Conservation (phyloP, 2,113 vertebrate genomes). For the Semnornis frantzii region DNA sequence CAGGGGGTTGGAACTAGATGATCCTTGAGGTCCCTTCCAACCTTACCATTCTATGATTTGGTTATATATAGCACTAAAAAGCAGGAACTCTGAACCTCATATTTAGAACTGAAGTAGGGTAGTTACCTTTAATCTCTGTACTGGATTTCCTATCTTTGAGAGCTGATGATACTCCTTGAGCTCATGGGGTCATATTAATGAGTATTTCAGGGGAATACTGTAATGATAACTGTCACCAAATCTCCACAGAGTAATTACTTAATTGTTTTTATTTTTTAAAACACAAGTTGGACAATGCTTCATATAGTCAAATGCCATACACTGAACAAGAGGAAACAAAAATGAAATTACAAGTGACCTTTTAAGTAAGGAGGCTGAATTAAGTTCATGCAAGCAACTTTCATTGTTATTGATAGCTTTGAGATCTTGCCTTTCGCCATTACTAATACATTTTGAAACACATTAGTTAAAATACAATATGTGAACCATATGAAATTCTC, state of each 20-base stretch:
- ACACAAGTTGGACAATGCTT: background rate
- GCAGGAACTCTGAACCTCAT: too few relatives aligned
- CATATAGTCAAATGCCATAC: background rate
- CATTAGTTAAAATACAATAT: background rate
- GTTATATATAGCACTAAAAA: too few relatives aligned
- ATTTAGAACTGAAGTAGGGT: too few relatives aligned
- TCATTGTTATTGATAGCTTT: background rate
- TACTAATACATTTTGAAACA: background rate
- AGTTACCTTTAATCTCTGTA: too few relatives aligned
- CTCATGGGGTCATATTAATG: background rate
- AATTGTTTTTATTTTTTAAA: background rate
- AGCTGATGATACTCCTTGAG: background rate
- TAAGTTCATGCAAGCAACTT: background rate
- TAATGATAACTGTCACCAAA: background rate
- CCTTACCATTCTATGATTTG: too few relatives aligned
- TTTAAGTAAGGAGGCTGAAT: background rate
- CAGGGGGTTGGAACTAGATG: too few relatives aligned
- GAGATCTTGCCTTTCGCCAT: background rate
- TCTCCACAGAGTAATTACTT: background rate
- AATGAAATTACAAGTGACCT: background rate
- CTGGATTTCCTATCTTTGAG: background rate
- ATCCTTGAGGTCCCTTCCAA: too few relatives aligned
- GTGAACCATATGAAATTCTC: constrained; percentile 10
- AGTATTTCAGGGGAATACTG: background rate
- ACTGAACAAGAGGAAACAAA: background rate